A percentile compares a stretch with the other conserved stretches of the same genome.
phyloP scores from a whole-genome alignment of 1,140 invertebrate species.

The Lordiphosa mommai region DNA sequence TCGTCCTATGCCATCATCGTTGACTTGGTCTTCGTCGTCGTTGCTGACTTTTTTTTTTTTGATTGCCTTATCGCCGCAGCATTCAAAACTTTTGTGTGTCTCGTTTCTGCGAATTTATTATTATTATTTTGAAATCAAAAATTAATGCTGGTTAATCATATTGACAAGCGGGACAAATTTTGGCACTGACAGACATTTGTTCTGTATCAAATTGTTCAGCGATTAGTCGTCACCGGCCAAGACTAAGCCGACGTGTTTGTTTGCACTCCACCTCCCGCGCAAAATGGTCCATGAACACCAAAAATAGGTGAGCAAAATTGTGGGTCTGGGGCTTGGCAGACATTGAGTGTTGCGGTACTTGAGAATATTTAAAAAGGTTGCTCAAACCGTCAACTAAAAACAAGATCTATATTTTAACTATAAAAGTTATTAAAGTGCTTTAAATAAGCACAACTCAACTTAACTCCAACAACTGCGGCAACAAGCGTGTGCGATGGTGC shows the following conservation, averaged over 20 bases:
- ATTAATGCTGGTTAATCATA: constrained; percentile 29
- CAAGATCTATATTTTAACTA: too few species aligned
- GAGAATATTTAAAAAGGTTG: too few species aligned
- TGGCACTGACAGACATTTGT: constrained; percentile 26
- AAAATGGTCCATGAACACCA: not conserved
- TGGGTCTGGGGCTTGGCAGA: too few species aligned
- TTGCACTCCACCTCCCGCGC: not conserved
- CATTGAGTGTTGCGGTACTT: too few species aligned
- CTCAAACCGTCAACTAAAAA: too few species aligned
- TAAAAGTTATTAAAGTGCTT: too few species aligned
- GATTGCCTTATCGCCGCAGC: constrained; percentile 15
- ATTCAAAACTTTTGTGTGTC: constrained; percentile 35
- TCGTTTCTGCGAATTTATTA: constrained; percentile 31
- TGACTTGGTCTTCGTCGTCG: not conserved
- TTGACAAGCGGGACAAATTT: constrained; percentile 59
- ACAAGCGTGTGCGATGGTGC: too few species aligned
- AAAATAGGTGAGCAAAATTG: not conserved
- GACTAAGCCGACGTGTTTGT: too few species aligned
- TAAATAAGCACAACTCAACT: too few species aligned
- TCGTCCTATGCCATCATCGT: constrained; percentile 32
- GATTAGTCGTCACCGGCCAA: constrained; percentile 31
- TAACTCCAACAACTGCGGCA: too few species aligned
- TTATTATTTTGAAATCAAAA: constrained; percentile 1
- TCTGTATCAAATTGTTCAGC: constrained; percentile 31
- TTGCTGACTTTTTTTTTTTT: not conserved